These are phyloP conservation scores for Lutraria rhynchaena DNA, from an alignment of 1,140 invertebrate species.

Conservation along the genomic window DNA sequence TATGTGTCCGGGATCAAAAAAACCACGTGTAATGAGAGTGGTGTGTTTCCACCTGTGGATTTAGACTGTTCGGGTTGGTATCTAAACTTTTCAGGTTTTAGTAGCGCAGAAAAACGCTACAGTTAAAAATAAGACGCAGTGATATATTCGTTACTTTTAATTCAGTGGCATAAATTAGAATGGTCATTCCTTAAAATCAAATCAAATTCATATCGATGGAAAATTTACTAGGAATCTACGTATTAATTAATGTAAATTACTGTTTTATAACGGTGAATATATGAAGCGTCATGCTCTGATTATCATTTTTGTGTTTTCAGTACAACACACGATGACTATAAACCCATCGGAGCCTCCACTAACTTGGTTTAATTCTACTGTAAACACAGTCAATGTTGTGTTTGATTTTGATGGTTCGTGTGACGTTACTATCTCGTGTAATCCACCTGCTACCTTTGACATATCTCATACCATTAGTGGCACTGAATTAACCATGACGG, in stretches of 20 bases:
- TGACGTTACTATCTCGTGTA: constrained; percentile 30
- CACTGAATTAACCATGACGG: background rate
- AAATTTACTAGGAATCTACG: too few species aligned
- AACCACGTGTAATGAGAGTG: constrained; percentile 46
- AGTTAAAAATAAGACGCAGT: too few species aligned
- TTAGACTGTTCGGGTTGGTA: constrained; percentile 48
- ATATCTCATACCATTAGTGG: background rate
- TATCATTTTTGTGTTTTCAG: constrained; percentile 20
- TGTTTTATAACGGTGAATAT: too few species aligned
- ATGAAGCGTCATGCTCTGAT: too few species aligned
- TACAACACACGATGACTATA: constrained; percentile 17
- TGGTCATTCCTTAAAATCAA: too few species aligned
- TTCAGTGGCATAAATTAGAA: too few species aligned
- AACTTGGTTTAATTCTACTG: constrained; percentile 49
- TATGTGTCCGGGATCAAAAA: constrained; percentile 25
- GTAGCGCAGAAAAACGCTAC: too few species aligned
- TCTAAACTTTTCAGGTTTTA: too few species aligned
- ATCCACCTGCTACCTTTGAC: background rate
- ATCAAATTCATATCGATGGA: too few species aligned
- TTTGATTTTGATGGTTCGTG: constrained; percentile 46
- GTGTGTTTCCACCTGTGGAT: constrained; percentile 35
- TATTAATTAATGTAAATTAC: too few species aligned
- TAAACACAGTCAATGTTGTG: background rate
- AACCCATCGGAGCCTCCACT: constrained; percentile 4
- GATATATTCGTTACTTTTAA: too few species aligned